Conservation (phyloP, 2,797 vertebrate species). For the Oceanodroma leucorhoa region DNA sequence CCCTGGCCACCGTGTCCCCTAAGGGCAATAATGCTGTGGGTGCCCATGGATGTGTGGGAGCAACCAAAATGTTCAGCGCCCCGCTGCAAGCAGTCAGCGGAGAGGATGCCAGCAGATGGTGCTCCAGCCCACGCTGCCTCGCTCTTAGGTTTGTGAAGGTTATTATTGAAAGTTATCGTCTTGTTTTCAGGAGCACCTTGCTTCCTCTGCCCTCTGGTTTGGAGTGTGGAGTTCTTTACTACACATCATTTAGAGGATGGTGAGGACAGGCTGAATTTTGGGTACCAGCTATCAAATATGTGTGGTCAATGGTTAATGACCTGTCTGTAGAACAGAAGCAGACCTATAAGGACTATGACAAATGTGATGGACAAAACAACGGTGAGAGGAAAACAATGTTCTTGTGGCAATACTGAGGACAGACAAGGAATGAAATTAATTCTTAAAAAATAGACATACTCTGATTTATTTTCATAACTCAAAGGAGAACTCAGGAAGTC, state of each 20-base stretch:
- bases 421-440: neutral
- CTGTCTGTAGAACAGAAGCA: neutral
- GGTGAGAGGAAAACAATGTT: neutral
- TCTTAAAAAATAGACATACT: neutral
- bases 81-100: neutral
- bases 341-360: neutral
- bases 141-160: neutral
- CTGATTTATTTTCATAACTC: neutral
- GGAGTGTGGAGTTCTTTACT: neutral
- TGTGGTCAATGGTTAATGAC: neutral
- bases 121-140: constrained; percentile 18
- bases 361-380: neutral
- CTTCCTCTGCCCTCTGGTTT: neutral
- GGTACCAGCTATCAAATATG: neutral
- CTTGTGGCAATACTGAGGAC: neutral
- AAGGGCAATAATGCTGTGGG: neutral
- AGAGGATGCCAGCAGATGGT: constrained; percentile 39
- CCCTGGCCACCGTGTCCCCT: rapidly evolving
- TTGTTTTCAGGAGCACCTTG: neutral
- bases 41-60: neutral
- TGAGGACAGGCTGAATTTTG: neutral
- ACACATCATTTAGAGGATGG: neutral
- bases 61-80: rapidly evolving
- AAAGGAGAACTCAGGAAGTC: neutral
- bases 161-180: neutral